Conservation (phyloP, 2,797 vertebrate genomes). For the Parauchenoglanis ngamensis region DNA sequence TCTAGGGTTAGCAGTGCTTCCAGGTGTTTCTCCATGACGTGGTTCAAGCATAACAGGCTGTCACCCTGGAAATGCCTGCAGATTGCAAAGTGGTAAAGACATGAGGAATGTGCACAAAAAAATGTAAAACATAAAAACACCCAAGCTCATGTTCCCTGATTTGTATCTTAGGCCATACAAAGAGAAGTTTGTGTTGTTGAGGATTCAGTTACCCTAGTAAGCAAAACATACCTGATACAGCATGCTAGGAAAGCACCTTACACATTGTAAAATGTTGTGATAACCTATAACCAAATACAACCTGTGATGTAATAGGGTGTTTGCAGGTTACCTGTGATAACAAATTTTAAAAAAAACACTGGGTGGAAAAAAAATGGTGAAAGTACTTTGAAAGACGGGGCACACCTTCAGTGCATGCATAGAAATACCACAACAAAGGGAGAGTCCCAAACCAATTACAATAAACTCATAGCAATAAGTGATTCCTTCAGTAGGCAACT, state of each 20-base stretch:
- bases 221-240: not conserved
- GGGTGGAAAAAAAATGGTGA: not conserved
- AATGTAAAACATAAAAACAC: not conserved
- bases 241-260: not conserved
- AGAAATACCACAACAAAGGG: conserved; percentile 15
- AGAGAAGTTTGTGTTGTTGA: not conserved
- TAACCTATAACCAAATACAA: not conserved
- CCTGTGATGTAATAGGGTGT: not conserved
- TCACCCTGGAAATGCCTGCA: conserved; percentile 78
- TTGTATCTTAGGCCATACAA: not conserved
- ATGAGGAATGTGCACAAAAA: not conserved
- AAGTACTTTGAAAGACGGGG: conserved; percentile 1
- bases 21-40: conserved; percentile 74
- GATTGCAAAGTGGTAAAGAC: conserved; percentile 30
- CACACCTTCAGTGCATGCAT: conserved; percentile 11
- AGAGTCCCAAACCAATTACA: not conserved
- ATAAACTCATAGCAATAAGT: not conserved
- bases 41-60: conserved; percentile 70
- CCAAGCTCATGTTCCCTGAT: not conserved
- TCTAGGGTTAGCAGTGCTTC: conserved; percentile 69
- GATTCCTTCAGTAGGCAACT: not conserved
- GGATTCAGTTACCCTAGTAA: not conserved
- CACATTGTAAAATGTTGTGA: not conserved
- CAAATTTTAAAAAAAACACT: not conserved
- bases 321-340: not conserved